Base-by-base conservation (phyloP, 2,797 vertebrate species). In the Neosilurus hyrtlii region DNA sequence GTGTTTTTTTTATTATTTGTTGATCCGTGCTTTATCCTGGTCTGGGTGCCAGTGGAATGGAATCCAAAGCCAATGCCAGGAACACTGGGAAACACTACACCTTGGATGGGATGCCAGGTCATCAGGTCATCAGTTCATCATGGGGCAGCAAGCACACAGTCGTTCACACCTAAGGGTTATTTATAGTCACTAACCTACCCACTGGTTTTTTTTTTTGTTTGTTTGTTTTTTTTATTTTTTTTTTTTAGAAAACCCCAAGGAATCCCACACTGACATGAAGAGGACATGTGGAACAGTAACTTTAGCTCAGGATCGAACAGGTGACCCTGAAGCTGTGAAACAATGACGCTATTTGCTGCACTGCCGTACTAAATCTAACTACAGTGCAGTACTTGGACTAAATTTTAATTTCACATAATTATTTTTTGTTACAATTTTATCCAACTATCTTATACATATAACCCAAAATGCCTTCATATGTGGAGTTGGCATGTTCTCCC, bases 61-160 rank as follows among this genome's bases (percentile, higher is more conserved):
- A 43, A 54, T 35, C 71, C 26, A 56, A 30, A 35, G 54, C 9
- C 56, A 37, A 59, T n/a, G 56, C 35, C 8, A 16, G 75, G 43
- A 26, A 20, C n/a, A 20, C n/a, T 24, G 20, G 37, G 59, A 12
- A 24, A 24, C 0, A n/a, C 37, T 61, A 24, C 35, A 43, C 57
- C 6, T 1, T n/a, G 22, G 57, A 52, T 26, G 20, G 57, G 72
- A 20, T 74, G 52, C 26, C 26, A 74, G 52, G 22, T 76, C 37
- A 63, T 77, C 62, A 56, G 52, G 22, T 76, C 22, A 63, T 77
- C 62, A 56, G 52, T 37, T 76, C 37, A 63, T 77, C 62, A 56
- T 43, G 18, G 26, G 15, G 24, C n/a, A 79, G 9, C 22, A 54
- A 4, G 11, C 18, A 37, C 20, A n/a, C 52, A n/a, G 10, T n/a